A percentile compares a stretch with the other conserved stretches of the same genome.
These are phyloP conservation scores for Melanchra persicariae DNA, from an alignment of 2,888 invertebrate genomes.

Conservation along the genomic window DNA sequence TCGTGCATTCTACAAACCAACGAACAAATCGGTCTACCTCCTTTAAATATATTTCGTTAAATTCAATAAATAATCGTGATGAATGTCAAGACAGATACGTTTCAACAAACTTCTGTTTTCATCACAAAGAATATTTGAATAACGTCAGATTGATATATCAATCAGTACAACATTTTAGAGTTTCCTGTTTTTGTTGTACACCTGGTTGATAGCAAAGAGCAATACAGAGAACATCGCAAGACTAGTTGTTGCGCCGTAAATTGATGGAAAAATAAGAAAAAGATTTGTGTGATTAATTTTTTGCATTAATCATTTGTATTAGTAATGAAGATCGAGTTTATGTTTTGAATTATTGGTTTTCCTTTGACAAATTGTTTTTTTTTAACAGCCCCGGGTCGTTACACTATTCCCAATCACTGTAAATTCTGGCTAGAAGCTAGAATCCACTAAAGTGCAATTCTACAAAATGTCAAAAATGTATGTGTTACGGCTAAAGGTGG, in stretches of 20 bases:
- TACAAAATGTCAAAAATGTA: too few species aligned
- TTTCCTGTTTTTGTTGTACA: conserved; percentile 24
- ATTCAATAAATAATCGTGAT: not conserved
- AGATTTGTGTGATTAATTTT: too few species aligned
- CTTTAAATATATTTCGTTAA: too few species aligned
- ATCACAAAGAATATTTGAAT: conserved; percentile 7
- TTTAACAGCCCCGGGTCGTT: not conserved
- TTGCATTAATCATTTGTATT: not conserved
- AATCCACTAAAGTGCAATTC: too few species aligned
- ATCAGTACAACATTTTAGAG: conserved; percentile 18
- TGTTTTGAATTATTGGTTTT: not conserved
- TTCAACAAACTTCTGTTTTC: not conserved
- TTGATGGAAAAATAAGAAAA: conserved; percentile 23
- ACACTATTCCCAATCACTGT: too few species aligned
- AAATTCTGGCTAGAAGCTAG: too few species aligned
- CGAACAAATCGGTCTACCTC: not conserved
- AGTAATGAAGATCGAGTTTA: not conserved
- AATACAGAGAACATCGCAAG: not conserved
- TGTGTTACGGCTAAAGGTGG: too few species aligned
- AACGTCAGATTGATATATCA: conserved; percentile 9
- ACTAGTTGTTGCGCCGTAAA: not conserved
- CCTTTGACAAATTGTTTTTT: not conserved
- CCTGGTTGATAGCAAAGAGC: conserved; percentile 1
- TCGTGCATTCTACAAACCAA: not conserved
- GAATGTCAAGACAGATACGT: not conserved